These are phyloP conservation scores for Contarinia nasturtii DNA, from an alignment of 1,140 invertebrate species.

Conservation along the genomic window DNA sequence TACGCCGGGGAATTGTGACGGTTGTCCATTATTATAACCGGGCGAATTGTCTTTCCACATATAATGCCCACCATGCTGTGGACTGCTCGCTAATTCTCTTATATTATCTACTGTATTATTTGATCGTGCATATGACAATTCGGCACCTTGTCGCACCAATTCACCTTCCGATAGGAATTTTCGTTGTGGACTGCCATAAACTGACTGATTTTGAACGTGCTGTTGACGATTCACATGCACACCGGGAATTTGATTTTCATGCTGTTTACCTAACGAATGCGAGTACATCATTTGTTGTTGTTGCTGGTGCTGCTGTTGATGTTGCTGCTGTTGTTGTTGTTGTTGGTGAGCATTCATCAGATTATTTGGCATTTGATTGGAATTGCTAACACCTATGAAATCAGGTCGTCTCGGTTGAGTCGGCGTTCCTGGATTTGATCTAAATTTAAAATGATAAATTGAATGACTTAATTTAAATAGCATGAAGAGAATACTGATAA, in stretches of 20 bases:
- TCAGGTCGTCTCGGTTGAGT: conserved; percentile 67
- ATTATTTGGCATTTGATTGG: conserved; percentile 24
- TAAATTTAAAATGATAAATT: too few species aligned
- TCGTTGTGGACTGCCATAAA: conserved; percentile 49
- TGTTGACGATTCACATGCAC: background rate
- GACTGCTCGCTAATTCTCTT: conserved; percentile 62
- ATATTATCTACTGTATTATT: conserved; percentile 45
- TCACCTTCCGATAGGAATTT: conserved; percentile 73
- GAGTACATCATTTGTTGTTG: conserved; percentile 12
- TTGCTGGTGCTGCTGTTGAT: conserved; percentile 16
- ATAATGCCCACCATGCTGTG: conserved; percentile 60
- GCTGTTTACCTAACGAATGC: conserved; percentile 6
- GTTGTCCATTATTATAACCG: conserved; percentile 10
- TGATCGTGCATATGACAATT: conserved; percentile 31
- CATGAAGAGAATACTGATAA: too few species aligned
- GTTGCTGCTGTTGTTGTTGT: conserved; percentile 10
- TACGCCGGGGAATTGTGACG: background rate
- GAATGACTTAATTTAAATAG: too few species aligned
- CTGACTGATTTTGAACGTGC: conserved; percentile 12
- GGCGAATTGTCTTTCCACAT: conserved; percentile 63
- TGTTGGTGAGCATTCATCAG: conserved; percentile 18
- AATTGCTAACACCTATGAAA: conserved; percentile 50
- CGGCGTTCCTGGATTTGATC: conserved; percentile 75
- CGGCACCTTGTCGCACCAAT: conserved; percentile 47
- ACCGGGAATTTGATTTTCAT: conserved; percentile 13